Percentiles rank a stretch among this genome's conserved stretches.
These are phyloP conservation scores for Polyommatus iphigenia DNA, from an alignment of 2,888 invertebrate genomes.

Conservation along the genomic window DNA sequence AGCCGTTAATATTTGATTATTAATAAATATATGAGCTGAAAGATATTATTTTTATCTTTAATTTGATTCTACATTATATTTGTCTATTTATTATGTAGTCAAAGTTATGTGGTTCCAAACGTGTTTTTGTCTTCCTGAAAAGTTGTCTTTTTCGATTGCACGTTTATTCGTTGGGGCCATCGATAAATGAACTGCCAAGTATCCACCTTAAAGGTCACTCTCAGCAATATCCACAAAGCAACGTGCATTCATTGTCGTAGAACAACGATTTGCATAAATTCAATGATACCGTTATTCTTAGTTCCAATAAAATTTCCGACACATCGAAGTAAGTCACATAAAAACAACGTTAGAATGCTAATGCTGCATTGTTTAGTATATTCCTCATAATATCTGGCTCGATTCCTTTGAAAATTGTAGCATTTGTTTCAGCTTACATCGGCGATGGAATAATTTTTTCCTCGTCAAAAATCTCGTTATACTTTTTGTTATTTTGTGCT, in stretches of 20 bases:
- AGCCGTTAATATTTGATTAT: too few relatives aligned
- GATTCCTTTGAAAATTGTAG: slow-evolving; percentile 1
- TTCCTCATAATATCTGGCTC: not conserved
- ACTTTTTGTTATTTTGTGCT: not conserved
- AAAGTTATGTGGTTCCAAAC: too few relatives aligned
- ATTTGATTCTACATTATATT: too few relatives aligned
- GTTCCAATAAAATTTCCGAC: slow-evolving; percentile 4
- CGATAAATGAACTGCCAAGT: not conserved
- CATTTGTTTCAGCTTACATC: not conserved
- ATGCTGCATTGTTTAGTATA: slow-evolving; percentile 9
- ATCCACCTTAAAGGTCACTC: not conserved
- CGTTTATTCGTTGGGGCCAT: too few relatives aligned
- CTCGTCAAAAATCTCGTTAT: not conserved
- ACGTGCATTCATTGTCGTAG: not conserved
- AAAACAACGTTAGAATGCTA: slow-evolving; percentile 6
- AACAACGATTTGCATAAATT: slow-evolving; percentile 1
- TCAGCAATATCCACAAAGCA: slow-evolving; percentile 1
- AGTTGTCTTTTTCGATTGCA: too few relatives aligned
- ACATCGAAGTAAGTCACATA: slow-evolving; percentile 19
- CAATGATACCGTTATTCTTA: not conserved
- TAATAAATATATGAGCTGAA: too few relatives aligned
- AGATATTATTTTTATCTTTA: too few relatives aligned
- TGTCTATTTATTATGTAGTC: too few relatives aligned
- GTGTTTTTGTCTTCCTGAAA: too few relatives aligned
- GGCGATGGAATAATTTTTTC: not conserved